Conservation (phyloP, 23 tunicate species). For the Styela plicata region DNA sequence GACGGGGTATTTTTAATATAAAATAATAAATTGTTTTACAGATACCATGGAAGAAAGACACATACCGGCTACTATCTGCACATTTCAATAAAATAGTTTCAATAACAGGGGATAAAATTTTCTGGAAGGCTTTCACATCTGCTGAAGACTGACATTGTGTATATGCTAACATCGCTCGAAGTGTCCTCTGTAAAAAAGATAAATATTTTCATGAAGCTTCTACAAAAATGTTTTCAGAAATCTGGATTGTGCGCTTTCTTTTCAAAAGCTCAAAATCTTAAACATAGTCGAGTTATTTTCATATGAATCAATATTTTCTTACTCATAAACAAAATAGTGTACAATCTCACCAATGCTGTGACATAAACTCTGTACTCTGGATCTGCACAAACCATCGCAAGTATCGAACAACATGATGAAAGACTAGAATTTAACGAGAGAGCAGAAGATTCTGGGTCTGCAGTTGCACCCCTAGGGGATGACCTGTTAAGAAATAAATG, state of each 20-base stretch:
- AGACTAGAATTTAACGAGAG: constrained; percentile 50
- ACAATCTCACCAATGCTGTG: constrained; percentile 74
- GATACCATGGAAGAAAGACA: too few relatives aligned
- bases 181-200: constrained; percentile 49
- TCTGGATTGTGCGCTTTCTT: too few relatives aligned
- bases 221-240: not conserved
- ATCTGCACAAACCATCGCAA: constrained; percentile 86
- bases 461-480: constrained; percentile 31
- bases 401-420: constrained; percentile 72
- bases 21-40: too few relatives aligned
- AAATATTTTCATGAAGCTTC: not conserved
- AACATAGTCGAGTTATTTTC: not conserved
- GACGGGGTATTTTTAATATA: too few relatives aligned
- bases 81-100: constrained; percentile 84
- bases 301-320: too few relatives aligned
- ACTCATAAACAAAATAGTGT: too few relatives aligned
- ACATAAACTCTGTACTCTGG: constrained; percentile 88
- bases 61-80: constrained; percentile 78
- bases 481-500: constrained; percentile 9
- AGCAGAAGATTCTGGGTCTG: constrained; percentile 7
- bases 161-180: constrained; percentile 89
- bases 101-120: constrained; percentile 70
- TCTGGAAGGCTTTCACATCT: constrained; percentile 61
- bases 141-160: constrained; percentile 70
- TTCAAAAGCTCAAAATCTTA: not conserved